Conservation (phyloP, 2,797 vertebrate species). For the Todus mexicanus region DNA sequence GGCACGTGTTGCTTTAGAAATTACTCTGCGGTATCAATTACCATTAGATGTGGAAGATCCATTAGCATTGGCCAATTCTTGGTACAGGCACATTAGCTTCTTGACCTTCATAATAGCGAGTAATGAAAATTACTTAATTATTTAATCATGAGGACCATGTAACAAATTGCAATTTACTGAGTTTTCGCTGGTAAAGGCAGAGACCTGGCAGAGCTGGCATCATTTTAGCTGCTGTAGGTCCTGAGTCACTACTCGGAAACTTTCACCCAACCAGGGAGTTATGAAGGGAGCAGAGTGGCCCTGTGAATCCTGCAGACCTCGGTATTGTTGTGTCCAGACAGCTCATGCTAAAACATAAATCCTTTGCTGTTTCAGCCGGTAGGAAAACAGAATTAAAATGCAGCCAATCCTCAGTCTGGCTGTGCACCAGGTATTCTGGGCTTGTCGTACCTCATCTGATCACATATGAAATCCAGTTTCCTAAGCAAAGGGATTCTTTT, state of each 20-base stretch:
- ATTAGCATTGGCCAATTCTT: background rate
- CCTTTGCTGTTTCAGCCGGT: background rate
- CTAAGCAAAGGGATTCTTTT: background rate
- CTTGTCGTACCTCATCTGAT: background rate
- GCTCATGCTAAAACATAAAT: background rate
- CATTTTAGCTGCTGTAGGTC: background rate
- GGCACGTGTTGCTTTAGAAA: background rate
- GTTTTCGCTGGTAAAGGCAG: background rate
- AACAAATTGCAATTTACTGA: background rate
- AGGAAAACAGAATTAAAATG: background rate
- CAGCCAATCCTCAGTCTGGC: background rate
- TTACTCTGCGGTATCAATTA: background rate
- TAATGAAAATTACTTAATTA: slow-evolving; percentile 31
- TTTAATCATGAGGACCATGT: background rate
- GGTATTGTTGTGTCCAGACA: background rate
- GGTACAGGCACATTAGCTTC: background rate
- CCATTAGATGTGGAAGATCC: background rate
- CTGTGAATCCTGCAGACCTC: background rate
- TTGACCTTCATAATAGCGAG: background rate
- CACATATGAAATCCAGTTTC: fast-evolving
- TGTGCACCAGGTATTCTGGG: background rate
- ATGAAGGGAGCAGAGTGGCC: background rate
- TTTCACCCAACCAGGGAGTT: background rate
- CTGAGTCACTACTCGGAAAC: background rate
- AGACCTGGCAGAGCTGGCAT: background rate